Conservation (phyloP, 1,140 invertebrate genomes). For the Carcinoscorpius rotundicauda region DNA sequence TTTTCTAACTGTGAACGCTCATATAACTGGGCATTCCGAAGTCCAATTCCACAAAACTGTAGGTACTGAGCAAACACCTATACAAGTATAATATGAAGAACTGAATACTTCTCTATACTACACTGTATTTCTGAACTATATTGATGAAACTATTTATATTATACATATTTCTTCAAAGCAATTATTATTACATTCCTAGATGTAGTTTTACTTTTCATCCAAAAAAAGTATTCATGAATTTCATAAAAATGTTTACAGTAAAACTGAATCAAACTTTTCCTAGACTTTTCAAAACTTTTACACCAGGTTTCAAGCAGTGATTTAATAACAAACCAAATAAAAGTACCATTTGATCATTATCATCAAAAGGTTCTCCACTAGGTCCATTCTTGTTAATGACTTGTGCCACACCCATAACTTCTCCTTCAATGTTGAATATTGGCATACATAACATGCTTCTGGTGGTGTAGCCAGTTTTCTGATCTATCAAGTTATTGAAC, state of each 20-base stretch:
- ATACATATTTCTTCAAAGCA: no score
- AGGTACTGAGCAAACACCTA: constrained; percentile 81
- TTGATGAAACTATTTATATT: no score
- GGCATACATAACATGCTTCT: constrained; percentile 87
- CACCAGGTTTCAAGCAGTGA: not conserved
- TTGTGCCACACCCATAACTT: constrained; percentile 91
- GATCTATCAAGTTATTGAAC: constrained; percentile 88
- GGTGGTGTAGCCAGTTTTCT: constrained; percentile 82
- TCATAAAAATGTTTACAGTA: no score
- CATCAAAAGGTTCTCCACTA: constrained; percentile 28
- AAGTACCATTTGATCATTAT: constrained; percentile 17
- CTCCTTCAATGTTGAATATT: constrained; percentile 85
- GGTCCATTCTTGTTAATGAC: constrained; percentile 81
- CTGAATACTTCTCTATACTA: no score
- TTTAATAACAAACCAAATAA: not conserved
- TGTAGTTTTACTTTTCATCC: not conserved
- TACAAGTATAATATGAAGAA: not conserved
- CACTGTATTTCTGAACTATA: no score
- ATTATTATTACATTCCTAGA: not conserved
- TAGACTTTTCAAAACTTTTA: no score
- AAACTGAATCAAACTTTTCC: no score
- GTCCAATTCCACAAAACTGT: constrained; percentile 89
- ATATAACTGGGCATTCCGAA: constrained; percentile 86
- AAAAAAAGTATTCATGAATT: no score
- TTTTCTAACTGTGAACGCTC: constrained; percentile 88